Evolutionary conservation across 2,797 vertebrate species (phyloP), one percentile per base, ranked within the genome.

Genomic region (Gallinago nigripennis): DNA sequence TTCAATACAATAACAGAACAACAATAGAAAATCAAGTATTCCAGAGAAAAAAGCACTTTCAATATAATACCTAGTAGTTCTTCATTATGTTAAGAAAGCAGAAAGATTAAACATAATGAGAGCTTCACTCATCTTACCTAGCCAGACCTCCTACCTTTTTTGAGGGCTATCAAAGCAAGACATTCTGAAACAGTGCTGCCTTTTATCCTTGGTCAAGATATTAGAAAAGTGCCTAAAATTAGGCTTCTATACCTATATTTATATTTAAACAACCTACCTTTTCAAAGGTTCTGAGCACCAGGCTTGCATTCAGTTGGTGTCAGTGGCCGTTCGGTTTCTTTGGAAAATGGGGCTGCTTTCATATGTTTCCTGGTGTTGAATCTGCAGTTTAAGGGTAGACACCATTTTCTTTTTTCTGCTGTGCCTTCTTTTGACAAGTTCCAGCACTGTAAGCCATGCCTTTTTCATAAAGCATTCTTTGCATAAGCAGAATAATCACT

Each of bases 101-200:
- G 33, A 95, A 95, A 90, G 94, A 94, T 97, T 84, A 95, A 96
- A 96, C 92, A 82, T 94, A 93, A 88, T 92, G 92, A 95, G 81
- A 94, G 77, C 60, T 95, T 93, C 83, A 88, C 43, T 86, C 92
- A 86, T 94, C 76, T 86, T 95, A 86, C 92, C 86, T 90, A 76
- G 54, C 88, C 93, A 96, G 95, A 96, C 95, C 94, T 93, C 94
- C 94, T 96, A 95, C 93, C 92, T 93, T 86, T 96, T 96, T 96
- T 96, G 77, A 76, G 81, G 73, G 48, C 43, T 94, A 84, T 95
- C 83, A 95, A 96, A 97, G 95, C 51, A 88, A 93, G 81, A 58
- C 53, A 79, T 94, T 92, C 77, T 95, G 92, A 95, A 92, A 92
- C 77, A 86, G 77, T 82, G 35, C 78, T 96, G 66, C 78, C 87